A percentile compares a stretch with the other conserved stretches of the same genome.
Conservation (phyloP, 1,140 invertebrate genomes). For the Pseudomyrmex flavicornis region DNA sequence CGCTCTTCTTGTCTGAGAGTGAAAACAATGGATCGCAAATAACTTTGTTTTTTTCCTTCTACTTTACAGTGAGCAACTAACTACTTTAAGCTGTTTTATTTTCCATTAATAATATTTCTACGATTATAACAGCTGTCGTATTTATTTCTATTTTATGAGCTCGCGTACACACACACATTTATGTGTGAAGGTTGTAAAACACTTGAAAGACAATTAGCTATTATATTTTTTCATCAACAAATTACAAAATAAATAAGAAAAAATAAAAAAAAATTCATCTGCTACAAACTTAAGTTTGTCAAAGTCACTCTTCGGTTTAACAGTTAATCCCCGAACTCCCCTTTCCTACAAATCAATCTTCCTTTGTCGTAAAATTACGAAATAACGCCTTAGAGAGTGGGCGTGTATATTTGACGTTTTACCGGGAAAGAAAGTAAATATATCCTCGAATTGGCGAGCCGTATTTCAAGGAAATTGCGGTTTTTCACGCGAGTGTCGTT, state of each 20-base stretch:
- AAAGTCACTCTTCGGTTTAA: too few relatives aligned
- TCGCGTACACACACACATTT: background rate
- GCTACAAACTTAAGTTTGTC: too few relatives aligned
- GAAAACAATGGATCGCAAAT: background rate
- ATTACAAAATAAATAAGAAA: background rate
- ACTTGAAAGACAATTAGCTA: background rate
- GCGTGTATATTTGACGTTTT: background rate
- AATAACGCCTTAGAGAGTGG: background rate
- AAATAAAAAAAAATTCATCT: background rate
- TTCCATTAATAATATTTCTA: background rate
- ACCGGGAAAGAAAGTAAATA: conserved; percentile 27
- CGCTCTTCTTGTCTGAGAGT: conserved; percentile 23
- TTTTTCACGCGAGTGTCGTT: conserved; percentile 65
- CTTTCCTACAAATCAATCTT: background rate
- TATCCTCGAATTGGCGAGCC: conserved; percentile 26
- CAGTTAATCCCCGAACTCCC: too few relatives aligned
- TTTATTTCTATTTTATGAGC: conserved; percentile 2
- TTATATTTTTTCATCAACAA: background rate
- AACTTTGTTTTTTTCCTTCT: background rate
- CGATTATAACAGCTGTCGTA: background rate
- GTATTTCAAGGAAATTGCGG: conserved; percentile 74
- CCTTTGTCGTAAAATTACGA: background rate
- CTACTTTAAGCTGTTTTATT: background rate
- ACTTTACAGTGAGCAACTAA: background rate
- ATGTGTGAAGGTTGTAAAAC: background rate